Percentiles rank a stretch among this genome's conserved stretches.
Conservation (phyloP, 2,888 invertebrate species). For the Portevinia maculata region DNA sequence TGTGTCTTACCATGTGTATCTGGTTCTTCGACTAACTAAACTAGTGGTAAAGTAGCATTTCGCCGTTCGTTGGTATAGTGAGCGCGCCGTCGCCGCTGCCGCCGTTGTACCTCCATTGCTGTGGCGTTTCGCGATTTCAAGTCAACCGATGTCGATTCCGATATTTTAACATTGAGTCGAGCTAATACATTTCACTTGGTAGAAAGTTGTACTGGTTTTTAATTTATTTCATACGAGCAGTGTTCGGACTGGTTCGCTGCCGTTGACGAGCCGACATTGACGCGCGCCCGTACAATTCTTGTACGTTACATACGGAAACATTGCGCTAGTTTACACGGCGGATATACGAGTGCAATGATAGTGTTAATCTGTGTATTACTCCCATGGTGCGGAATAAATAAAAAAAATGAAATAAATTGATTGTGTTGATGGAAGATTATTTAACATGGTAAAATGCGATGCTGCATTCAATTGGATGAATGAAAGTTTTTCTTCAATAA, state of each 20-base stretch:
- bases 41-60: conserved; percentile 47
- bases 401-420: conserved; percentile 53
- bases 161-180: conserved; percentile 70
- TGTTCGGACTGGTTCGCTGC: conserved; percentile 46
- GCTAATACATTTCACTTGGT: conserved; percentile 74
- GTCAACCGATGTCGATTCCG: conserved; percentile 53
- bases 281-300: conserved; percentile 31
- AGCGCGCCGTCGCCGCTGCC: conserved; percentile 27
- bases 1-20: conserved; percentile 68
- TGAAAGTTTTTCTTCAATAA: conserved; percentile 69
- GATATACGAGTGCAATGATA: conserved; percentile 39
- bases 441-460: conserved; percentile 61
- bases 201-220: conserved; percentile 74
- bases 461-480: conserved; percentile 63
- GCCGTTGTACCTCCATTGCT: conserved; percentile 10
- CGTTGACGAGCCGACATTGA: conserved; percentile 20
- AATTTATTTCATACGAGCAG: conserved; percentile 61
- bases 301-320: conserved; percentile 25
- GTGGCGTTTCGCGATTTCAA: conserved; percentile 48
- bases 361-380: conserved; percentile 28
- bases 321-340: conserved; percentile 66
- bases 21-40: conserved; percentile 55
- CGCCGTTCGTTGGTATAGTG: conserved; percentile 27
- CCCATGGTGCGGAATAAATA: background rate
- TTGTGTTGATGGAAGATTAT: conserved; percentile 68